A percentile compares a stretch with the other conserved stretches of the same genome.
These are phyloP conservation scores for Pseudochromis fuscus DNA, from an alignment of 2,797 vertebrate species.

Conservation along the genomic window DNA sequence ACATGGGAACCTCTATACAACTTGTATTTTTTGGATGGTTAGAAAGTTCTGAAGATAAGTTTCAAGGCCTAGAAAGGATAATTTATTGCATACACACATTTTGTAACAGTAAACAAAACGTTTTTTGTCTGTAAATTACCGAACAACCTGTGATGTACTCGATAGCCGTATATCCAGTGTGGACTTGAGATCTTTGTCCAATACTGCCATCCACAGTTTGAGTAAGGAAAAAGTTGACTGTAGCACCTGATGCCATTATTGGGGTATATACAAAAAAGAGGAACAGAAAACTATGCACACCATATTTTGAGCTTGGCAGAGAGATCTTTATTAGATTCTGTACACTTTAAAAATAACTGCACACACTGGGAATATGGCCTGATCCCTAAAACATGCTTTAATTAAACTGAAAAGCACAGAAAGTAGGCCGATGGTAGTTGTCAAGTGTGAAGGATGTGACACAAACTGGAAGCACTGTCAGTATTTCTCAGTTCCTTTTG, in stretches of 20 bases:
- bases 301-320: conserved; percentile 11
- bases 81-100: background rate
- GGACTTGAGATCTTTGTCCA: conserved; percentile 1
- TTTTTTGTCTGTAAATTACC: background rate
- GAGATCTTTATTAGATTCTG: conserved; percentile 68
- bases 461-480: background rate
- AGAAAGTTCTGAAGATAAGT: background rate
- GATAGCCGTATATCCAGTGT: background rate
- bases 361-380: background rate
- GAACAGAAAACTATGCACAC: conserved; percentile 1
- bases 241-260: background rate
- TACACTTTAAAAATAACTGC: conserved; percentile 30
- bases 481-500: conserved; percentile 64
- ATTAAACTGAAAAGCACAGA: conserved; percentile 1
- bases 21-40: too few species aligned
- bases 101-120: background rate
- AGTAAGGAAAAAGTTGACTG: background rate
- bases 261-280: background rate
- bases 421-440: background rate
- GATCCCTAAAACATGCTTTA: conserved; percentile 1
- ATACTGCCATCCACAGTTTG: conserved; percentile 59
- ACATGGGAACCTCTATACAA: too few species aligned
- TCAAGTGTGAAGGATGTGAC: conserved; percentile 8
- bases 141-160: too few species aligned
- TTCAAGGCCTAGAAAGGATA: too few species aligned